A percentile compares a stretch with the other conserved stretches of the same genome.
These are phyloP conservation scores for Agraylea sexmaculata DNA, from an alignment of 1,140 invertebrate genomes.

Conservation along the genomic window DNA sequence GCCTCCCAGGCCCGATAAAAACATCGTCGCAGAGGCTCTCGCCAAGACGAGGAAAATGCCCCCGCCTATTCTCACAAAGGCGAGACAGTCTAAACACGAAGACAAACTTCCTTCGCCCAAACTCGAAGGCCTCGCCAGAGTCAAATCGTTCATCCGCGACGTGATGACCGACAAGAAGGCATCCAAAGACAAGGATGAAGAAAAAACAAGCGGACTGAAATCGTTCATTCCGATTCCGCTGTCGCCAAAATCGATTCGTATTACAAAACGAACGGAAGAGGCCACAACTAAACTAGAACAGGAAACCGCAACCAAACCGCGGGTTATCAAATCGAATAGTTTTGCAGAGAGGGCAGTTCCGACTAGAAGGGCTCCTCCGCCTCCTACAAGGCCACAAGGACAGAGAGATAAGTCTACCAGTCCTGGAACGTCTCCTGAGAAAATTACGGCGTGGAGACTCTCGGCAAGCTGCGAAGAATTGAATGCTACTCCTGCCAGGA, in stretches of 20 bases:
- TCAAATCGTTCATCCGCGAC: slow-evolving; percentile 41
- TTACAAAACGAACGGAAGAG: slow-evolving; percentile 11
- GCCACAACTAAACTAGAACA: slow-evolving; percentile 30
- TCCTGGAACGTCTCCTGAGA: slow-evolving; percentile 24
- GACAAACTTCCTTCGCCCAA: slow-evolving; percentile 37
- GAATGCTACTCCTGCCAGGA: slow-evolving; percentile 27
- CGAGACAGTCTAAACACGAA: slow-evolving; percentile 29
- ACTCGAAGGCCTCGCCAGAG: slow-evolving; percentile 35
- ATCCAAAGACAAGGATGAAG: slow-evolving; percentile 31
- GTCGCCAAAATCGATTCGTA: slow-evolving; percentile 5
- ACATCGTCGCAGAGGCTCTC: slow-evolving; percentile 54
- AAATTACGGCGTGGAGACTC: slow-evolving; percentile 21
- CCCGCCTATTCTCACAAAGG: slow-evolving; percentile 36
- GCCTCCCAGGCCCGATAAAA: slow-evolving; percentile 57
- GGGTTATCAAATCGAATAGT: slow-evolving; percentile 37
- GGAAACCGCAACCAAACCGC: slow-evolving; percentile 14
- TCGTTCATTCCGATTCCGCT: slow-evolving; percentile 20
- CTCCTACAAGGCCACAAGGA: slow-evolving; percentile 38
- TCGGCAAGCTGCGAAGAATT: slow-evolving; percentile 23
- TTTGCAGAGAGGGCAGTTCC: slow-evolving; percentile 39
- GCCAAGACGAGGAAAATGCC: slow-evolving; percentile 46
- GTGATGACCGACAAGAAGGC: slow-evolving; percentile 39
- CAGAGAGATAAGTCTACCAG: slow-evolving; percentile 30
- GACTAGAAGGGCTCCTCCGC: slow-evolving; percentile 37
- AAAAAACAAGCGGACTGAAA: slow-evolving; percentile 11